Conservation (phyloP, 2,888 invertebrate genomes). For the Coleophora flavipennella region DNA sequence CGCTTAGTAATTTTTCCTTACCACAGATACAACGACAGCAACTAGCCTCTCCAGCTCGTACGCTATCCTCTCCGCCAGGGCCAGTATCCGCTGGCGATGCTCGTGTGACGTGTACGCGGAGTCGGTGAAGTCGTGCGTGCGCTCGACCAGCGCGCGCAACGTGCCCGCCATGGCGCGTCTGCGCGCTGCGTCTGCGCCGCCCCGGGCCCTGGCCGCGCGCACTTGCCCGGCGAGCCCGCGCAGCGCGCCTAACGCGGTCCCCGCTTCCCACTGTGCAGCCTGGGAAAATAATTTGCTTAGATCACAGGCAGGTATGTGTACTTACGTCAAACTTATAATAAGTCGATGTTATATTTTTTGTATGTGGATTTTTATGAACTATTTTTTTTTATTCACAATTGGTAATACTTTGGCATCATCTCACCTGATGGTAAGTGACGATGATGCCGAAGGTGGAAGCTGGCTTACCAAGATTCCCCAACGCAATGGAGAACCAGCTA, state of each 20-base stretch:
- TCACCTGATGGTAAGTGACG: too few species aligned
- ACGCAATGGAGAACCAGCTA: too few species aligned
- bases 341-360: too few species aligned
- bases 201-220: conserved; percentile 80
- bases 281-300: conserved; percentile 16
- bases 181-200: conserved; percentile 77
- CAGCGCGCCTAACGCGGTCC: conserved; percentile 86
- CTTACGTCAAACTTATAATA: neutral
- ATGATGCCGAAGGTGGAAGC: too few species aligned
- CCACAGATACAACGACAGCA: conserved; percentile 87
- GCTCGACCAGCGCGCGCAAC: conserved; percentile 92
- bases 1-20: conserved; percentile 42
- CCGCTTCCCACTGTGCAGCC: conserved; percentile 68
- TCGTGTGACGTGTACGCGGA: conserved; percentile 99
- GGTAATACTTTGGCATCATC: too few species aligned
- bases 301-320: neutral
- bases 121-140: conserved; percentile 98
- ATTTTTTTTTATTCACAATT: too few species aligned
- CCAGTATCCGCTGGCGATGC: conserved; percentile 94
- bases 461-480: too few species aligned
- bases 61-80: conserved; percentile 90
- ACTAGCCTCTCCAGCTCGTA: conserved; percentile 93
- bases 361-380: too few species aligned
- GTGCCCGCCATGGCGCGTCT: conserved; percentile 89
- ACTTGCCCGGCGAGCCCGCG: conserved; percentile 89